These are phyloP conservation scores for Planiliza haematocheilus DNA, from an alignment of 2,113 vertebrate genomes.

Conservation along the genomic window DNA sequence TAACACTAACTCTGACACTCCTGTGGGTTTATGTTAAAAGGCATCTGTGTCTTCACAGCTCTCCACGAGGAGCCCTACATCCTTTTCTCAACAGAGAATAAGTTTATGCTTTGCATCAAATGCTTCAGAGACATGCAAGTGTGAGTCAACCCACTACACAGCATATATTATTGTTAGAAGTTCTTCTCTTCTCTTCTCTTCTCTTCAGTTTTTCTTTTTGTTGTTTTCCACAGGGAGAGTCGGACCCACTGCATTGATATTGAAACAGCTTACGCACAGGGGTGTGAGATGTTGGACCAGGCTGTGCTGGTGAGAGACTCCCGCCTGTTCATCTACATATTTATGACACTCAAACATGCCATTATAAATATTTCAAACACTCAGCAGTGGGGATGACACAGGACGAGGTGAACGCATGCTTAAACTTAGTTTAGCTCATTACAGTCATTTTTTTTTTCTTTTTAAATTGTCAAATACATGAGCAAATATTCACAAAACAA, in stretches of 20 bases:
- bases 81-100: conserved; percentile 95
- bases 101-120: conserved; percentile 95
- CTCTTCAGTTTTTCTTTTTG: not conserved
- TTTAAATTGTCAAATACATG: too few species aligned
- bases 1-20: not conserved
- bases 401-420: not conserved
- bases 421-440: conserved; percentile 5
- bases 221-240: conserved; percentile 85
- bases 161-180: not conserved
- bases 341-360: conserved; percentile 2
- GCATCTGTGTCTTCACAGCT: conserved; percentile 74
- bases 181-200: not conserved
- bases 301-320: conserved; percentile 87
- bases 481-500: too few species aligned
- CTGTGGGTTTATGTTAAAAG: conserved; percentile 23
- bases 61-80: conserved; percentile 95
- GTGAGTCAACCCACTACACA: conserved; percentile 78
- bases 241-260: conserved; percentile 95
- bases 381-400: conserved; percentile 8
- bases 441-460: too few species aligned
- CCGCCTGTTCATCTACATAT: conserved; percentile 13
- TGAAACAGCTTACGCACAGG: conserved; percentile 92
- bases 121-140: conserved; percentile 97
- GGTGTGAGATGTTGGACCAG: conserved; percentile 94
- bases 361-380: conserved; percentile 35